Evolutionary conservation across 1,140 invertebrate species (phyloP).

Genomic region (Drosophila sulfurigaster): DNA sequence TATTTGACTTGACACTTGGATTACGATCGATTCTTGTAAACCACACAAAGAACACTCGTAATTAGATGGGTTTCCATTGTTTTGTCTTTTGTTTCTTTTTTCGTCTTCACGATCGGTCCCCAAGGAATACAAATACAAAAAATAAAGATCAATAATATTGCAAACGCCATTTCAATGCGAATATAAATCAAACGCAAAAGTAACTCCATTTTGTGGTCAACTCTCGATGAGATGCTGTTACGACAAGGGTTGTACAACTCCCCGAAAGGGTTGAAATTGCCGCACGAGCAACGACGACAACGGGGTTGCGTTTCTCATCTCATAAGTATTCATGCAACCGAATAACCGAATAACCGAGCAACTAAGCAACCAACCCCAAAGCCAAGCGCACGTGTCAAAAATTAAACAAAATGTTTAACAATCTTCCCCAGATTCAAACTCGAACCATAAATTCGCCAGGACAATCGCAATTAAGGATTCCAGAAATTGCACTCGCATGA

Average conservation of each 20-base stretch:
- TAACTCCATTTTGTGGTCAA: conserved; percentile 63
- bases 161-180: conserved; percentile 42
- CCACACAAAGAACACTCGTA: conserved; percentile 8
- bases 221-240: conserved; percentile 39
- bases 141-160: neutral
- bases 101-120: conserved; percentile 49
- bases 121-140: conserved; percentile 26
- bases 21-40: conserved; percentile 20
- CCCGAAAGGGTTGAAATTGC: conserved; percentile 26
- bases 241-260: conserved; percentile 59
- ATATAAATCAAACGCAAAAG: neutral
- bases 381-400: conserved; percentile 63
- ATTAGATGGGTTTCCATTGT: conserved; percentile 7
- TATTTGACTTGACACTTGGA: conserved; percentile 69
- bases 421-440: conserved; percentile 34
- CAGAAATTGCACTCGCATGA: neutral
- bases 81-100: conserved; percentile 1
- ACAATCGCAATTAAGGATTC: conserved; percentile 19
- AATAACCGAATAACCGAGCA: conserved; percentile 10
- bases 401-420: conserved; percentile 75
- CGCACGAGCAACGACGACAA: conserved; percentile 16
- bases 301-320: conserved; percentile 37
- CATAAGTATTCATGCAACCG: conserved; percentile 36
- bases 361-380: conserved; percentile 21
- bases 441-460: neutral